These are phyloP conservation scores for Thomomys bottae DNA, from an alignment of 2,113 vertebrate species.

Conservation along the genomic window DNA sequence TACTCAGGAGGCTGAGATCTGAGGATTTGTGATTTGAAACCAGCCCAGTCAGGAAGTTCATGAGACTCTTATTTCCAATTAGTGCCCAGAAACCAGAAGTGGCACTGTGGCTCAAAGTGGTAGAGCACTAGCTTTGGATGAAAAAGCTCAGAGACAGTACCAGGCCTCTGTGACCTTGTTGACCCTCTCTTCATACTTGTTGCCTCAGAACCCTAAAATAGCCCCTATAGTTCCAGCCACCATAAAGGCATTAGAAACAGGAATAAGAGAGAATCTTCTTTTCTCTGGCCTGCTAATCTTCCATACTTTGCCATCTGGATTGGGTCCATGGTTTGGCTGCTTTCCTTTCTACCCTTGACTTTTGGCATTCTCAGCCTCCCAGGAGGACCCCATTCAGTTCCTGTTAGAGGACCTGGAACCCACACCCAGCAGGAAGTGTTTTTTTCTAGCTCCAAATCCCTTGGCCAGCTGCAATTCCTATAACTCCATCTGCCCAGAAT, in stretches of 20 bases:
- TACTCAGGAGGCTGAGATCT: too few species aligned
- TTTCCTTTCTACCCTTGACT: neutral
- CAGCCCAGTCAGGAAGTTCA: too few species aligned
- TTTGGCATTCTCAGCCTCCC: neutral
- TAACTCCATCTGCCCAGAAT: neutral
- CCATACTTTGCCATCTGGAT: neutral
- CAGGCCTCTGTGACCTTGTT: neutral
- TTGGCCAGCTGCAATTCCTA: fast-evolving
- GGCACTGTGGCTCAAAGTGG: too few species aligned
- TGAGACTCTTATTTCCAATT: too few species aligned
- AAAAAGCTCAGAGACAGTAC: too few species aligned
- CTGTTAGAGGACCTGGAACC: neutral
- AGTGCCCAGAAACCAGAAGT: too few species aligned
- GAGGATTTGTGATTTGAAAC: too few species aligned
- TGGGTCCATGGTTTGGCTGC: neutral
- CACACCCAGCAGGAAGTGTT: neutral
- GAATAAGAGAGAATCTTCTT: neutral
- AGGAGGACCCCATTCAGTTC: neutral
- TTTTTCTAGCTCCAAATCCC: neutral
- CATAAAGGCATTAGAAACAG: neutral
- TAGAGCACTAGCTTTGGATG: too few species aligned
- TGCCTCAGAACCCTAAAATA: neutral
- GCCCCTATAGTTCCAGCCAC: neutral
- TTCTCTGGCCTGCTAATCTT: neutral
- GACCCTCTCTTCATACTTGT: neutral